Evolutionary conservation across 2,888 invertebrate genomes (phyloP).

Genomic region (Scaptomyza polygonia): DNA sequence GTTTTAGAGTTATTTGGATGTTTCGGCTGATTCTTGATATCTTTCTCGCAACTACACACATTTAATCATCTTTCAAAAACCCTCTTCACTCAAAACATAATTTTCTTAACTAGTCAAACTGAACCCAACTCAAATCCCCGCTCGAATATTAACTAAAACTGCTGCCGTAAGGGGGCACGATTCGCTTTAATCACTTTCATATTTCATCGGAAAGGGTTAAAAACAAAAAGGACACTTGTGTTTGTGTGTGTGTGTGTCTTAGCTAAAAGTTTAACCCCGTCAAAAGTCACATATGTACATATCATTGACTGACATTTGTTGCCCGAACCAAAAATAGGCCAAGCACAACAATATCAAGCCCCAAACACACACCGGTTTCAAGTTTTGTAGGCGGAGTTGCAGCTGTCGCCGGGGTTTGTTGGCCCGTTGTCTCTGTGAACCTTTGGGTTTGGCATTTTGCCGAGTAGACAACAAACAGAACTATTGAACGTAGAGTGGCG

Average conservation of each 20-base stretch:
- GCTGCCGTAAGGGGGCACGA: conserved; percentile 8
- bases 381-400: conserved; percentile 36
- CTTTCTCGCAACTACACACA: too few species aligned
- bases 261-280: conserved; percentile 55
- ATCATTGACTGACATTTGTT: conserved; percentile 61
- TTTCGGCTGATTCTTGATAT: neutral
- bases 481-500: conserved; percentile 73
- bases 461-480: conserved; percentile 74
- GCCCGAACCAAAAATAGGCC: conserved; percentile 48
- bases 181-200: conserved; percentile 38
- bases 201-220: conserved; percentile 32
- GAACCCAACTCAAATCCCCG: neutral
- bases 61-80: neutral
- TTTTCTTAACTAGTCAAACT: conserved; percentile 13
- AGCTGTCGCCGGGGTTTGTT: conserved; percentile 43
- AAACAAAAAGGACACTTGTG: conserved; percentile 26
- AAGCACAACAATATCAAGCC: conserved; percentile 54
- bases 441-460: conserved; percentile 63
- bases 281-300: conserved; percentile 31
- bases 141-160: conserved; percentile 12
- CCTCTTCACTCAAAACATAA: neutral
- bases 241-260: conserved; percentile 5
- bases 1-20: too few species aligned
- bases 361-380: conserved; percentile 11
- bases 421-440: conserved; percentile 25